Evolutionary conservation across 2,888 invertebrate species (phyloP).

Genomic region (Apeira syringaria): DNA sequence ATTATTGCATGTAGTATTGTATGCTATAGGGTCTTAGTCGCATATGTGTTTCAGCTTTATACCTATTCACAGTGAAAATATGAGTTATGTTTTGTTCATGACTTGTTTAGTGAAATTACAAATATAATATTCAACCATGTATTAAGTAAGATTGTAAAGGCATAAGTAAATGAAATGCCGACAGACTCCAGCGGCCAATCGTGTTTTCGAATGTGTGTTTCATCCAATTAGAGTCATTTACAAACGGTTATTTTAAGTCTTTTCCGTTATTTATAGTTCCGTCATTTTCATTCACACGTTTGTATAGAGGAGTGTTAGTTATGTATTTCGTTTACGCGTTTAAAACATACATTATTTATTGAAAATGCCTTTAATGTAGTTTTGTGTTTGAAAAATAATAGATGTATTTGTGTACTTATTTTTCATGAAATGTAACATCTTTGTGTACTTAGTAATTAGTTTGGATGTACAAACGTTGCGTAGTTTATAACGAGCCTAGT

Average conservation of each 20-base stretch:
- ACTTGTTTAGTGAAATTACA: not conserved
- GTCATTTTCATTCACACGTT: slow-evolving; percentile 23
- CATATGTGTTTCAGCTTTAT: slow-evolving; percentile 14
- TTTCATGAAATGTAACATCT: slow-evolving; percentile 12
- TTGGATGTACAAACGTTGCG: slow-evolving; percentile 12
- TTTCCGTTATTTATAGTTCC: slow-evolving; percentile 15
- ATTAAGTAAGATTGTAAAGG: not conserved
- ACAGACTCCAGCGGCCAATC: not conserved
- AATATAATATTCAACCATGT: not conserved
- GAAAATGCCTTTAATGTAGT: slow-evolving; percentile 29
- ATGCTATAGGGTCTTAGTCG: slow-evolving; percentile 1
- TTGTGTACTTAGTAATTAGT: slow-evolving; percentile 15
- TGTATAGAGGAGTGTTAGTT: slow-evolving; percentile 27
- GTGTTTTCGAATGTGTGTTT: not conserved
- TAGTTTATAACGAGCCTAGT: too few species aligned
- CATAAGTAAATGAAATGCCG: not conserved
- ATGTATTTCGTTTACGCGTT: slow-evolving; percentile 26
- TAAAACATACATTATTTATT: slow-evolving; percentile 30
- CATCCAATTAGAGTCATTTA: not conserved
- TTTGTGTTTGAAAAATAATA: slow-evolving; percentile 18
- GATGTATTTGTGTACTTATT: slow-evolving; percentile 25
- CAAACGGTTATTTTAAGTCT: not conserved
- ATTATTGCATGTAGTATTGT: slow-evolving; percentile 27
- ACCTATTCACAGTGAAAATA: not conserved
- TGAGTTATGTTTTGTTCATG: not conserved